Base-by-base conservation (phyloP, 1,140 invertebrate species). In the Tigriopus japonicus region DNA sequence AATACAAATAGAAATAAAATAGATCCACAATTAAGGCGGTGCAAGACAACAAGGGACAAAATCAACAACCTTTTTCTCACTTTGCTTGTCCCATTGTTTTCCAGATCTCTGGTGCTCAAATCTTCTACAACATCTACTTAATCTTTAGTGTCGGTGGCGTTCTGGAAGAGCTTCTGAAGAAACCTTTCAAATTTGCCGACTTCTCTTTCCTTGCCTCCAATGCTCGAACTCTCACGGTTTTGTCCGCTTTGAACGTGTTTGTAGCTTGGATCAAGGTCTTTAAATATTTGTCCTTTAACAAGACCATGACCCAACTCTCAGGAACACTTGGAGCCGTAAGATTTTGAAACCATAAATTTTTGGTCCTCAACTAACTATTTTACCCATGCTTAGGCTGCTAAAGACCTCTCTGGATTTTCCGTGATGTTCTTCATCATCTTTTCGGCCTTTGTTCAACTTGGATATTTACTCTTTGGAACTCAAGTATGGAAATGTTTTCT, bases 381-480 rank as follows among this genome's bases (percentile, higher is more conserved):
- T 17, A 3, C 45, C 5, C 45, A 49, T 51, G 69, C 73, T 65
- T 62, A 81, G 73, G 83, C 81, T 68, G 76, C 81, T 1, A 81
- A 79, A 64, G 84, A 86, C 68, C 72, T 87, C 64, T 74, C 77
- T 56, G 82, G 81, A 15, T 86, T 86, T 69, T 77, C 79, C 45
- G 72, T 86, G 1, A 85, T 87, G 82, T 86, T 87, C 69, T 79
- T 82, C 65, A 83, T 86, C 63, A 78, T 85, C 7, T 86, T 86
- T 69, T 75, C 85, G 66, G 82, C 84, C 6, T 87, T 82, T 71
- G 81, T 82, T 1, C 80, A 80, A 65, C 66, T 82, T 52, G 81
- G 80, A 13, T 78, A 80, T 59, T 66, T 84, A 6, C 63, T 83
- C 3, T 84, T 83, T 69, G 81, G 82, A 42, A 77, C 75, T 7